Percentiles rank a stretch among this genome's conserved stretches.
phyloP scores from a whole-genome alignment of 2,797 vertebrate genomes.

The Sebastes minor region DNA sequence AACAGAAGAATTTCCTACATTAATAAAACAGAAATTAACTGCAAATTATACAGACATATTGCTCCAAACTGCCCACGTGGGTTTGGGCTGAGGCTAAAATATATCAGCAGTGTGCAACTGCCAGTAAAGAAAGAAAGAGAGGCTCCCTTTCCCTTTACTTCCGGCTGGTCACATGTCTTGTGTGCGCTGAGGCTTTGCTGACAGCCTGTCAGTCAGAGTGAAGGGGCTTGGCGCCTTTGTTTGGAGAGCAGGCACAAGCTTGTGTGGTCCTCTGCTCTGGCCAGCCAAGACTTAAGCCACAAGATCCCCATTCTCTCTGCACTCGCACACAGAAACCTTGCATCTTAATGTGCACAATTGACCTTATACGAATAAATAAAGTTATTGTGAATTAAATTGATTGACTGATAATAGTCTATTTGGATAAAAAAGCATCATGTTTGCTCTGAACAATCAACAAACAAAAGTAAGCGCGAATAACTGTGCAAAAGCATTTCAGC shows the following conservation, averaged over 20 bases:
- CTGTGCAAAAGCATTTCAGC: conserved; percentile 26
- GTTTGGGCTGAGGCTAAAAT: conserved; percentile 33
- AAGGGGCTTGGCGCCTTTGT: conserved; percentile 79
- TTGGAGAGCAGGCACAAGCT: conserved; percentile 75
- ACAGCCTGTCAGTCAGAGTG: conserved; percentile 82
- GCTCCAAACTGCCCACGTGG: conserved; percentile 10
- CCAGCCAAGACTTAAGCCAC: conserved; percentile 64
- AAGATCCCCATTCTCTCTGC: conserved; percentile 62
- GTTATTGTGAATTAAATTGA: background rate
- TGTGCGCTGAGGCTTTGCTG: conserved; percentile 74
- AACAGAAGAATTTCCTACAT: conserved; percentile 28
- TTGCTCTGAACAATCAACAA: background rate
- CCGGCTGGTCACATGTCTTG: conserved; percentile 75
- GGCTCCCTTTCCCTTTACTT: conserved; percentile 62
- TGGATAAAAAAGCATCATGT: background rate
- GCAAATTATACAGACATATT: conserved; percentile 13
- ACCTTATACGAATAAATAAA: conserved; percentile 1
- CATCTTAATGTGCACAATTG: conserved; percentile 32
- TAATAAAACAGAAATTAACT: conserved; percentile 39
- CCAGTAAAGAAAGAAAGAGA: conserved; percentile 49
- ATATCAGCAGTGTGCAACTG: conserved; percentile 38
- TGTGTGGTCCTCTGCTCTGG: conserved; percentile 83
- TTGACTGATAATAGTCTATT: background rate
- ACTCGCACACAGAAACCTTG: conserved; percentile 16
- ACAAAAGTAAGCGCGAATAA: conserved; percentile 12